Conservation (phyloP, 2,888 invertebrate species). For the Sisyra terminalis region DNA sequence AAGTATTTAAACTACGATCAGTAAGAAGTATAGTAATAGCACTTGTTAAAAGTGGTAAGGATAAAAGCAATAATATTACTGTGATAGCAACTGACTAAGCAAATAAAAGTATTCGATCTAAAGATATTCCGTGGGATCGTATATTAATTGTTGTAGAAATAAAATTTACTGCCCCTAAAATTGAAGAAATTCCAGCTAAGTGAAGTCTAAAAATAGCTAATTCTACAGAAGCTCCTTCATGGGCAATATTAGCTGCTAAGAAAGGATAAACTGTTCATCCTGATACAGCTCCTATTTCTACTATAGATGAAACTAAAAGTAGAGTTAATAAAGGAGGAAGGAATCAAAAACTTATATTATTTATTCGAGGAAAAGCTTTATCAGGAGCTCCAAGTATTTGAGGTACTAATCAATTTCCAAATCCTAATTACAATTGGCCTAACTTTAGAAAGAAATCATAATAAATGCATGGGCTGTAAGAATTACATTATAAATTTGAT, state of each 20-base stretch:
- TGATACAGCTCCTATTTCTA: slow-evolving; percentile 55
- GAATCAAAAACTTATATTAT: slow-evolving; percentile 73
- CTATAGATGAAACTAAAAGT: slow-evolving; percentile 42
- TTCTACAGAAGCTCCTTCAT: slow-evolving; percentile 45
- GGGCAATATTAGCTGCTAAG: slow-evolving; percentile 41
- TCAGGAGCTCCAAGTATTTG: slow-evolving; percentile 61
- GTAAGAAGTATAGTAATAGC: slow-evolving; percentile 66
- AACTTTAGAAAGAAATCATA: too few species aligned
- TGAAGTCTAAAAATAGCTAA: too few species aligned
- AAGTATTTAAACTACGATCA: slow-evolving; percentile 65
- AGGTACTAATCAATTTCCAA: slow-evolving; percentile 69
- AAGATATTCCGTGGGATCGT: too few species aligned
- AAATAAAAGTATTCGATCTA: slow-evolving; percentile 54
- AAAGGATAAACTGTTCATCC: slow-evolving; percentile 69
- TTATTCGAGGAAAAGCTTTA: slow-evolving; percentile 70
- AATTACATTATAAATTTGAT: too few species aligned
- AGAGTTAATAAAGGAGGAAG: slow-evolving; percentile 52
- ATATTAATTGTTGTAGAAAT: too few species aligned
- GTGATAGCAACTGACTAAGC: slow-evolving; percentile 55
- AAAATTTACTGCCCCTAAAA: too few species aligned
- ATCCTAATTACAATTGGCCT: too few species aligned
- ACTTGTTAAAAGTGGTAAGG: slow-evolving; percentile 59
- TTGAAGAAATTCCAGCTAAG: too few species aligned
- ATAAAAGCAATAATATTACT: slow-evolving; percentile 43
- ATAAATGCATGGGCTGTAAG: too few species aligned